Conservation (phyloP, 2,797 vertebrate genomes). For the Remorina albescens region DNA sequence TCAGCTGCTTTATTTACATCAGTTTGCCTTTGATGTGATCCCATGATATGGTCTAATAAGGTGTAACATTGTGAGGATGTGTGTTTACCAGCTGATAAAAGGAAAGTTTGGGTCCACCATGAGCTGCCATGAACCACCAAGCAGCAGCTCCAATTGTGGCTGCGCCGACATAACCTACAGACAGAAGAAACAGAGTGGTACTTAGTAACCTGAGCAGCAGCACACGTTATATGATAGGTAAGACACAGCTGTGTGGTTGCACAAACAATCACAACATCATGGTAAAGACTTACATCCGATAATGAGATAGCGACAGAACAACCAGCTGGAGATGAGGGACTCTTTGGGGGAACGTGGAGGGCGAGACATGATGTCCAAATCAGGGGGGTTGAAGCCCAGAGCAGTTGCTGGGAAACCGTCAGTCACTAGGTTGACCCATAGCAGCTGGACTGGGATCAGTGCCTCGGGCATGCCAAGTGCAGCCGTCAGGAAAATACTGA, state of each 20-base stretch:
- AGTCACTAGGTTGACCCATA: constrained; percentile 87
- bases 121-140: constrained; percentile 89
- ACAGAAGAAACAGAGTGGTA: neutral
- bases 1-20: neutral
- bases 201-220: neutral
- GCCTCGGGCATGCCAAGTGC: constrained; percentile 88
- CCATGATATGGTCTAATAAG: no score
- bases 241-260: no score
- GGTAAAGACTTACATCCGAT: constrained; percentile 81
- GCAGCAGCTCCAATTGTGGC: constrained; percentile 87
- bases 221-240: neutral
- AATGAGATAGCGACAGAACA: constrained; percentile 88
- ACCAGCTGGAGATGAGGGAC: constrained; percentile 86
- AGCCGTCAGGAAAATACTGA: constrained; percentile 86
- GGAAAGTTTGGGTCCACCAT: constrained; percentile 84
- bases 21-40: no score
- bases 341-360: constrained; percentile 85
- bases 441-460: constrained; percentile 85
- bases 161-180: constrained; percentile 85
- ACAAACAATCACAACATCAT: no score
- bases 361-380: constrained; percentile 87
- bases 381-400: constrained; percentile 86
- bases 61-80: neutral
- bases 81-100: constrained; percentile 82
- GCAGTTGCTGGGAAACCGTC: constrained; percentile 87